phyloP scores from a whole-genome alignment of 2,113 vertebrate genomes.

The Nothoprocta perdicaria region DNA sequence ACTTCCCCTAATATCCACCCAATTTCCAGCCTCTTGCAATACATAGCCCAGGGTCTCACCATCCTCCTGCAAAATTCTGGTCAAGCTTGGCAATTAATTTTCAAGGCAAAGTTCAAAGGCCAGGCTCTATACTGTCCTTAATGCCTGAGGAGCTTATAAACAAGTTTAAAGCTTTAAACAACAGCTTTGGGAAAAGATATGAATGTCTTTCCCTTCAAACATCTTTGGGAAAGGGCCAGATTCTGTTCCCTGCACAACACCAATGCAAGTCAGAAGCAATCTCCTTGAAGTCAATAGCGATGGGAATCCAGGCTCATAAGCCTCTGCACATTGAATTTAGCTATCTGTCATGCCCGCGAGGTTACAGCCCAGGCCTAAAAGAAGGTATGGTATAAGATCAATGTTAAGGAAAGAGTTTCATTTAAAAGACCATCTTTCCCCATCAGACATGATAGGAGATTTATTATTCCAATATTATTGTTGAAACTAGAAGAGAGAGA shows the following conservation, averaged over 20 bases:
- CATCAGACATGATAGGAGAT: conserved; percentile 70
- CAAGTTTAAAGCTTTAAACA: not conserved
- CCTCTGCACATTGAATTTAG: conserved; percentile 50
- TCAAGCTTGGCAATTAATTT: not conserved
- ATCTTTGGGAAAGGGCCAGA: not conserved
- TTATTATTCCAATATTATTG: conserved; percentile 67
- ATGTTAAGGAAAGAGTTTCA: conserved; percentile 52
- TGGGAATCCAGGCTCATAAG: conserved; percentile 30
- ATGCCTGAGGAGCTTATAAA: not conserved
- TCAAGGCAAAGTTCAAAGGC: not conserved
- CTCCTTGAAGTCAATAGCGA: conserved; percentile 55
- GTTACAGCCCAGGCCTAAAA: conserved; percentile 39
- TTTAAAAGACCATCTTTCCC: conserved; percentile 68
- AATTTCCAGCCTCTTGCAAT: conserved; percentile 13
- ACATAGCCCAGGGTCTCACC: not conserved
- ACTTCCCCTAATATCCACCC: not conserved
- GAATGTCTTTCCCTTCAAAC: not conserved
- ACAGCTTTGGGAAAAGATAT: not conserved
- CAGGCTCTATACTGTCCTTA: not conserved
- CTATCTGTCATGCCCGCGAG: conserved; percentile 52
- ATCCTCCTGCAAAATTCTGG: conserved; percentile 8
- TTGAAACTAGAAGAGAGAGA: conserved; percentile 49
- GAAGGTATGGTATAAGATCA: conserved; percentile 51
- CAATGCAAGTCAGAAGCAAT: conserved; percentile 30
- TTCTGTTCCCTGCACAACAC: not conserved